Percentiles rank a stretch among this genome's conserved stretches.
These are phyloP conservation scores for Bellardia bayeri DNA, from an alignment of 2,888 invertebrate species.

Conservation along the genomic window DNA sequence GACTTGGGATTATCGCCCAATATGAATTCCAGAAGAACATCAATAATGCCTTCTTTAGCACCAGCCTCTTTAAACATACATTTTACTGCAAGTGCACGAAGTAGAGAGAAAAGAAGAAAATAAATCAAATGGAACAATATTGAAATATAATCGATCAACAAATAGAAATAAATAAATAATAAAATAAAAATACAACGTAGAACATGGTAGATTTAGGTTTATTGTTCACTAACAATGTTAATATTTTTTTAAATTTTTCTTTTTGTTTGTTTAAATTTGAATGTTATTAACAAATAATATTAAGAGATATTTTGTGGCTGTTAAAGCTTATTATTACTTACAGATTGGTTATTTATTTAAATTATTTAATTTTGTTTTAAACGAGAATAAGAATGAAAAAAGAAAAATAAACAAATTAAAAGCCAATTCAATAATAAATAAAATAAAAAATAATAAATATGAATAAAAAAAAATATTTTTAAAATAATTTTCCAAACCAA, in stretches of 20 bases:
- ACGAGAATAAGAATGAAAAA: background rate
- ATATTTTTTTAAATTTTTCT: background rate
- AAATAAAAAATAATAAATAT: slow-evolving; percentile 12
- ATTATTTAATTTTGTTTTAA: background rate
- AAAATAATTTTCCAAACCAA: slow-evolving; percentile 18
- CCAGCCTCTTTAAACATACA: slow-evolving; percentile 91
- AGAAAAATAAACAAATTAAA: slow-evolving; percentile 34
- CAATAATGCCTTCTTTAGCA: slow-evolving; percentile 89
- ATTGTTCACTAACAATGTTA: background rate
- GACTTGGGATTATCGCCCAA: slow-evolving; percentile 89
- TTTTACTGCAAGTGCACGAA: slow-evolving; percentile 78
- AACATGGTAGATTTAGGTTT: slow-evolving; percentile 8
- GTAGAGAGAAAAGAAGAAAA: background rate
- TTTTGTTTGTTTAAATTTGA: background rate
- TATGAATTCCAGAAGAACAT: slow-evolving; percentile 92
- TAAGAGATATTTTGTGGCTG: slow-evolving; percentile 16
- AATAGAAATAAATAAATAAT: background rate
- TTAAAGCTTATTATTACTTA: slow-evolving; percentile 22
- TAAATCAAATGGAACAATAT: background rate
- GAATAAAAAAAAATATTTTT: slow-evolving; percentile 18
- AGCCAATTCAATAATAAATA: slow-evolving; percentile 50
- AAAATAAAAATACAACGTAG: slow-evolving; percentile 7
- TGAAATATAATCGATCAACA: background rate
- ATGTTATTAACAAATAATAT: slow-evolving; percentile 1
- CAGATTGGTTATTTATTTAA: slow-evolving; percentile 33